Base-by-base conservation (phyloP, 2,888 invertebrate genomes). In the Xanthia togata region DNA sequence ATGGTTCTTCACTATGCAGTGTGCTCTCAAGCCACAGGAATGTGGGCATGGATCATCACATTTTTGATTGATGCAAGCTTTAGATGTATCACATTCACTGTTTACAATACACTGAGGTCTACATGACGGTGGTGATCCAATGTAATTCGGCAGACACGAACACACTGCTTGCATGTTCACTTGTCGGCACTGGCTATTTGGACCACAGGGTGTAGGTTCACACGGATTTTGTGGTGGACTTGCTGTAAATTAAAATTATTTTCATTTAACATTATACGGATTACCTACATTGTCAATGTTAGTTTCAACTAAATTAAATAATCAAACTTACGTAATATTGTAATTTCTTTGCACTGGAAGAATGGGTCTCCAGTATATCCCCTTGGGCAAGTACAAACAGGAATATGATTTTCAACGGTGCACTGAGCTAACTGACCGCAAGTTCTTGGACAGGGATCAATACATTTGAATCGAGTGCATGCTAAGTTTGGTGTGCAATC, bases 41-140 rank as follows among this genome's bases (percentile, higher is more conserved):
- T 98, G 98, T 23, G 98, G 98, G 90, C 99, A 99, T 59, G 99
- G 99, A 95, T 99, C 98, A 17, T 98, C 97, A 92, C 99, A 99
- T 94, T 98, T 98, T 89, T 98, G 98, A 92, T 98, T 98, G 57
- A 98, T 97, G 89, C 99, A 99, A 31, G 99, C 98, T 87, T 98
- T 97, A 78, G 98, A 98, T 23, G 97, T 92, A 38, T 98, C 97
- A 93, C 99, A 99, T 95, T 99, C 98, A 3, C 98, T 98, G 89
- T 98, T 98, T n/a, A 98, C 98, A 14, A 98, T 97, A 92, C 99
- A 99, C 92, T 98, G 98, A 11, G 98, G 98, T 81, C 98, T 96
- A 91, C 99, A 99, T 72, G 97, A 97, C 2, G 98, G 98, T 70
- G 98, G 98, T 80, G 97, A 97, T 74, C 98, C 98, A 69, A 98